A percentile compares a stretch with the other conserved stretches of the same genome.
Evolutionary conservation across 2,797 vertebrate species (phyloP).

Genomic region (Gouania willdenowi): DNA sequence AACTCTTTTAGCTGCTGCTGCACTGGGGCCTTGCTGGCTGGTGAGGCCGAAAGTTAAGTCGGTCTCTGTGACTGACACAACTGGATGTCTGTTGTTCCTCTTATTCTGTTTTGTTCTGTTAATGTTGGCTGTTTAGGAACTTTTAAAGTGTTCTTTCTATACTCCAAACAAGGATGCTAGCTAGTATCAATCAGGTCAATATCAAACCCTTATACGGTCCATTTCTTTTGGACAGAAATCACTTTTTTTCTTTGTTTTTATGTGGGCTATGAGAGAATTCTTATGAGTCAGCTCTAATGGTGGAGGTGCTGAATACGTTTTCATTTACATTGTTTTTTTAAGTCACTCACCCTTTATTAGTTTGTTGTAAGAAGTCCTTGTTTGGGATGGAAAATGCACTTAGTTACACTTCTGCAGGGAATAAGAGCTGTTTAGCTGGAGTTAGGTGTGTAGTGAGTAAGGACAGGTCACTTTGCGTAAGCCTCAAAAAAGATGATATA

Average conservation of each 20-base stretch:
- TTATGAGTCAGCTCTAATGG: slow-evolving; percentile 29
- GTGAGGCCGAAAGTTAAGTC: slow-evolving; percentile 40
- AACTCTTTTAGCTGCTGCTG: slow-evolving; percentile 43
- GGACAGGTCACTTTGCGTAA: slow-evolving; percentile 54
- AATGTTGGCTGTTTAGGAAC: slow-evolving; percentile 65
- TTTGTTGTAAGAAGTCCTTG: slow-evolving; percentile 7
- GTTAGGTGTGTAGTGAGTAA: slow-evolving; percentile 52
- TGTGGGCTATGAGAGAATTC: slow-evolving; percentile 23
- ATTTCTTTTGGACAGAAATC: slow-evolving; percentile 56
- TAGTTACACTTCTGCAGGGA: slow-evolving; percentile 71
- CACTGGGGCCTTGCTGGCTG: slow-evolving; percentile 66
- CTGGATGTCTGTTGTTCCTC: slow-evolving; percentile 65
- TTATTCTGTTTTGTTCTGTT: slow-evolving; percentile 68
- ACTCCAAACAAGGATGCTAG: slow-evolving; percentile 25
- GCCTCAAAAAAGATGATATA: slow-evolving; percentile 60
- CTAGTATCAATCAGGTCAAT: slow-evolving; percentile 26
- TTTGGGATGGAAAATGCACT: slow-evolving; percentile 53
- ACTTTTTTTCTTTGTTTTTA: slow-evolving; percentile 21
- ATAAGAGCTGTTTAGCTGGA: slow-evolving; percentile 44
- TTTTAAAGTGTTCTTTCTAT: slow-evolving; percentile 37
- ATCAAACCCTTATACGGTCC: slow-evolving; percentile 42
- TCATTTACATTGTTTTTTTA: slow-evolving; percentile 52
- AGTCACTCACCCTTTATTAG: slow-evolving; percentile 12
- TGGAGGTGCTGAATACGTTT: slow-evolving; percentile 61
- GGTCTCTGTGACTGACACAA: slow-evolving; percentile 60